phyloP scores from a whole-genome alignment of 2,113 vertebrate species.

The Chloropsis hardwickii region DNA sequence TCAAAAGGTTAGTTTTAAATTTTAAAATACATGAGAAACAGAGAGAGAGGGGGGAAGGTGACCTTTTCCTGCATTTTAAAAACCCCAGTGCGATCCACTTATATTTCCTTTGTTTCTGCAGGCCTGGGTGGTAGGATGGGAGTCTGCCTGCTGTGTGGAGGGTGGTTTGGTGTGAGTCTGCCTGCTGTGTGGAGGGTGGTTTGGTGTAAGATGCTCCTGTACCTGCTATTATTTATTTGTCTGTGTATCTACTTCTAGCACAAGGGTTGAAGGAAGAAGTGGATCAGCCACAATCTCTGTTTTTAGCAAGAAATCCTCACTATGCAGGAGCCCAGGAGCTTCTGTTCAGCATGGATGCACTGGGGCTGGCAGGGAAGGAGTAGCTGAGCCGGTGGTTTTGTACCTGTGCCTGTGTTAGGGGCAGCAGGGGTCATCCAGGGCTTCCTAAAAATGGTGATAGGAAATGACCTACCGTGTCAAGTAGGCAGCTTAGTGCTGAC shows the following conservation, averaged over 20 bases:
- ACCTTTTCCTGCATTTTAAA: neutral
- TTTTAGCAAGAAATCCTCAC: neutral
- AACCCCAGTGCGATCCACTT: accelerated
- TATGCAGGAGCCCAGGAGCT: neutral
- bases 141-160: neutral
- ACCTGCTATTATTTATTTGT: neutral
- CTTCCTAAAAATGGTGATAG: neutral
- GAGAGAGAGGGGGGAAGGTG: neutral
- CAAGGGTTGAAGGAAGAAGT: neutral
- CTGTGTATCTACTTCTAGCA: neutral
- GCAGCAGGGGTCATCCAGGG: neutral
- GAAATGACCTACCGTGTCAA: neutral
- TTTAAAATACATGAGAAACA: neutral
- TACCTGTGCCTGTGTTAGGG: accelerated
- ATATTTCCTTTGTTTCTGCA: neutral
- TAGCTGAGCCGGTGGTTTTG: neutral
- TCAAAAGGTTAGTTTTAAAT: neutral
- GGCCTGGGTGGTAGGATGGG: neutral
- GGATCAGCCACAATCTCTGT: neutral
- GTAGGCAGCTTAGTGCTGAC: neutral
- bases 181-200: neutral
- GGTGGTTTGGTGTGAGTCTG: neutral
- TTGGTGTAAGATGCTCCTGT: neutral
- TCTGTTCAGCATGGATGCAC: neutral
- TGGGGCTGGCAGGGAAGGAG: no score